Conservation (phyloP, 2,888 invertebrate genomes). For the Eupithecia inturbata region DNA sequence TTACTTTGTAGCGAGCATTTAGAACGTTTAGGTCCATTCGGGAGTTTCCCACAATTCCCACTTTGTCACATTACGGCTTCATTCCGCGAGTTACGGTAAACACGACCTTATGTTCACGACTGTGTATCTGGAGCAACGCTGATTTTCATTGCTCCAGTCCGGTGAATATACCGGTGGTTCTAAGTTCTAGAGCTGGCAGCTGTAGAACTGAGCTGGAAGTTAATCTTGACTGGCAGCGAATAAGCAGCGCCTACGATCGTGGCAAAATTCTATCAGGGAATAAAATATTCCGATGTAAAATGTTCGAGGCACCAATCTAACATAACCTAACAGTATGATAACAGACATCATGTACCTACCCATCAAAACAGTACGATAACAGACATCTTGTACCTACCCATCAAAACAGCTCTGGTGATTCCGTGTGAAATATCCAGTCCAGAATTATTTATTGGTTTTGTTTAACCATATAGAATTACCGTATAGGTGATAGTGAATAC, state of each 20-base stretch:
- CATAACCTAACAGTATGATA: too few species aligned
- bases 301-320: too few species aligned
- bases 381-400: too few species aligned
- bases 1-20: constrained; percentile 31
- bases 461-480: too few species aligned
- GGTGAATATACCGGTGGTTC: neutral
- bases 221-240: too few species aligned
- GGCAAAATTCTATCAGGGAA: too few species aligned
- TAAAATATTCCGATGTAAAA: too few species aligned
- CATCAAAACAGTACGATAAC: too few species aligned
- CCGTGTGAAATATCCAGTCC: neutral
- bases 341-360: too few species aligned
- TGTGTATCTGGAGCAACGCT: neutral
- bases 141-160: neutral
- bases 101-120: constrained; percentile 17
- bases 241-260: too few species aligned
- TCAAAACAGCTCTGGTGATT: too few species aligned
- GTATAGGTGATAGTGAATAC: neutral
- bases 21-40: constrained; percentile 31
- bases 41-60: constrained; percentile 30
- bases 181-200: neutral
- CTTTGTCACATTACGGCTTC: constrained; percentile 37
- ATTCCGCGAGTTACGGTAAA: constrained; percentile 28
- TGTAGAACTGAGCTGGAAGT: neutral
- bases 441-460: too few species aligned